Conservation (phyloP, 2,888 invertebrate species). For the Petrophora chlorosata region DNA sequence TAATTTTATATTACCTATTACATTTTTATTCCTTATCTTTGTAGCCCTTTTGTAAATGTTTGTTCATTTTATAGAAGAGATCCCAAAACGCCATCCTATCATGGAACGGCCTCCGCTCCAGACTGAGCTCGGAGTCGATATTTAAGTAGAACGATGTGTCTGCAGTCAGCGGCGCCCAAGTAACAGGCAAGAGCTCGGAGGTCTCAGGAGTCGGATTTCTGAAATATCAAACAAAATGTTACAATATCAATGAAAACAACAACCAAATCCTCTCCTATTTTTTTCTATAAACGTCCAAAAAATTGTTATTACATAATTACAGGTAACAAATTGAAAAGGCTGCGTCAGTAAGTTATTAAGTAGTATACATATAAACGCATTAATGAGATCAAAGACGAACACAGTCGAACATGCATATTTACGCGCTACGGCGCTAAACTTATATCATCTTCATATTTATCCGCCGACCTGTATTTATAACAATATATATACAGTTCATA, state of each 20-base stretch:
- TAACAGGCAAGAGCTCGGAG: conserved; percentile 44
- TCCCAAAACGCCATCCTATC: conserved; percentile 52
- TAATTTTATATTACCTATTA: neutral
- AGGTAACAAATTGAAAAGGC: too few relatives aligned
- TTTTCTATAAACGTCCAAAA: too few relatives aligned
- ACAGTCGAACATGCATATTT: too few relatives aligned
- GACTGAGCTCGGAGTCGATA: conserved; percentile 41
- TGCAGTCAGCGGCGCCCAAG: conserved; percentile 41
- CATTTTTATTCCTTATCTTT: neutral
- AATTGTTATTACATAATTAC: too few relatives aligned
- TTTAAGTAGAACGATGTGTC: conserved; percentile 37
- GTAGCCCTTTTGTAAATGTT: conserved; percentile 34
- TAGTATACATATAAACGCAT: too few relatives aligned
- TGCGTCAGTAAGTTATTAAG: too few relatives aligned
- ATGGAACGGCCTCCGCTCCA: conserved; percentile 42
- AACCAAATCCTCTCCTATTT: too few relatives aligned
- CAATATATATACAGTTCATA: too few relatives aligned
- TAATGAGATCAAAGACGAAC: too few relatives aligned
- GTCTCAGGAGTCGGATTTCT: conserved; percentile 51
- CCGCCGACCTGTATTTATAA: too few relatives aligned
- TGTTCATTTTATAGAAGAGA: conserved; percentile 45
- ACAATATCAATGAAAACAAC: neutral
- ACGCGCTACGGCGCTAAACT: too few relatives aligned
- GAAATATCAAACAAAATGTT: conserved; percentile 26
- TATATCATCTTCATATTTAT: too few relatives aligned